Evolutionary conservation across 1,140 invertebrate species (phyloP), one percentile per base, ranked within the genome.

Genomic region (Globodera rostochiensis): DNA sequence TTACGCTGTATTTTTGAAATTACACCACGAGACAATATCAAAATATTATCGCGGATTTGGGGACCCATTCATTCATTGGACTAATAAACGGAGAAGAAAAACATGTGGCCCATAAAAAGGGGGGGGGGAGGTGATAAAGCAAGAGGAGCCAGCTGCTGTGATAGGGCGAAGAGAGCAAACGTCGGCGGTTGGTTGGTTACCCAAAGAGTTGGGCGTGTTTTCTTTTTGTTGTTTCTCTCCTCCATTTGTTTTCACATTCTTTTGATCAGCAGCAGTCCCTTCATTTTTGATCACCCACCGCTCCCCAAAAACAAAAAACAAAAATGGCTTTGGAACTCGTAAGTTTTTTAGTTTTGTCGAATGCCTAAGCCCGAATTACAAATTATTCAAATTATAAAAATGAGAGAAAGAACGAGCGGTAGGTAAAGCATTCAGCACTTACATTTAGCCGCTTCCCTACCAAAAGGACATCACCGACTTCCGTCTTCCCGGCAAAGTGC

Each of bases 381-480:
- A 25, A 25, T 25, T 25, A 25, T 25, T 66, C 60, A 66, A 66
- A 66, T 66, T 66, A 36, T 36, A 36, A 36, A 36, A 36, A 36
- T 21, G 60, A 66, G 3, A 3, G 1, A 73, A 78, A 70, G 46
- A 71, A 70, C 19, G 46, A 21, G 9, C 0, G 36, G 71, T 78
- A 6, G 57, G 75, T 69, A 25, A 79, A 36, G 11, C n/a, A 45
- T 47, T 36, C 36, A 36, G 36, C 36, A 36, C 36, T 1, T 36
- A 0, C 36, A 9, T 82, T 71, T 57, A 82, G 78, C 46, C 46
- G 45, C 47, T 81, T 9, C 80, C 80, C 50, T 73, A 74, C 66
- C 73, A 76, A 45, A 74, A 81, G 11, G 25, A 79, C 8, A 21
- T 81, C 15, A n/a, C 46, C 71, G 60, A 50, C 21, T 79, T 79